These are phyloP conservation scores for Atta texana DNA, from an alignment of 1,140 invertebrate genomes.

Conservation along the genomic window DNA sequence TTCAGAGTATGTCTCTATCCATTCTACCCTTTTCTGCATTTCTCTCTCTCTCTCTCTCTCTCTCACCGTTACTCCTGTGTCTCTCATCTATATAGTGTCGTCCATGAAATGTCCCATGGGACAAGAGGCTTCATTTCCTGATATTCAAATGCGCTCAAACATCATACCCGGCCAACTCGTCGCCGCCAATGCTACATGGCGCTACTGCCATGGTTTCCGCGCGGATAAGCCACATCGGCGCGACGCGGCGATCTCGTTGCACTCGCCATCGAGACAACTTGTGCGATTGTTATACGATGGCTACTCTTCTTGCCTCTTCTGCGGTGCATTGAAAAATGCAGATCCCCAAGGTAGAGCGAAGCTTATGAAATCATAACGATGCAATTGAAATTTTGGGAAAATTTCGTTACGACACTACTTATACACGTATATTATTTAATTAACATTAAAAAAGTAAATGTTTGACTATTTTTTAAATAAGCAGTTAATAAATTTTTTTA, in stretches of 20 bases:
- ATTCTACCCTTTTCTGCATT: constrained; percentile 40
- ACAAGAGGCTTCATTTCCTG: constrained; percentile 85
- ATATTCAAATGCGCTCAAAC: constrained; percentile 85
- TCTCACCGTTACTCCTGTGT: constrained; percentile 33
- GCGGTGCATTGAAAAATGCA: constrained; percentile 9
- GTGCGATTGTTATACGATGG: neutral
- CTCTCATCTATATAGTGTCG: constrained; percentile 39
- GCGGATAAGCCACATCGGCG: constrained; percentile 72
- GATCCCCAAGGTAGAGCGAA: constrained; percentile 11
- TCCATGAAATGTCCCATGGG: constrained; percentile 66
- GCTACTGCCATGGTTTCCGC: constrained; percentile 71
- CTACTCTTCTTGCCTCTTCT: neutral
- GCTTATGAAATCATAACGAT: constrained; percentile 77
- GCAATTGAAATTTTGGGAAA: neutral
- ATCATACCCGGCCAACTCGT: constrained; percentile 77
- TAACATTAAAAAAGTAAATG: neutral
- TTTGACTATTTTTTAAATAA: neutral
- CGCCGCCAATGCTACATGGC: constrained; percentile 38
- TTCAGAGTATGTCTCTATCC: constrained; percentile 43
- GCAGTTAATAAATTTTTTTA: neutral
- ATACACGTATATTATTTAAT: neutral
- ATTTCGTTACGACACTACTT: neutral
- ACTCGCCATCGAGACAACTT: constrained; percentile 33
- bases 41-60: constrained; percentile 7
- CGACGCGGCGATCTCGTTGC: constrained; percentile 42